Percentiles rank a stretch among this genome's conserved stretches.
phyloP scores from a whole-genome alignment of 2,888 invertebrate species.

The Dryococelus australis region DNA sequence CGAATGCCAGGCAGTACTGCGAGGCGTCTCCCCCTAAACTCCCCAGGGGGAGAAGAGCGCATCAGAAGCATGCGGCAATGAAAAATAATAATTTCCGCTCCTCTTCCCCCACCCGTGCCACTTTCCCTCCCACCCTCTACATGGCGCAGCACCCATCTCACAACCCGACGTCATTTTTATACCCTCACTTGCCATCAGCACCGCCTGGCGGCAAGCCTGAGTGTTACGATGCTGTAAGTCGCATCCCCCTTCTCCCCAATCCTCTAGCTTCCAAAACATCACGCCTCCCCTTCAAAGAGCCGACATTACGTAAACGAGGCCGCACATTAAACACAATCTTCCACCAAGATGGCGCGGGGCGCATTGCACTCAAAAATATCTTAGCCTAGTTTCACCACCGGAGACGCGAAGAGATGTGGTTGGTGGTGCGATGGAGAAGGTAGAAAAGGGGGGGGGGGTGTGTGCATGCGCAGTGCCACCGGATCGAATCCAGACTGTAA shows the following conservation, averaged over 20 bases:
- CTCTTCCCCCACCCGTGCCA: neutral
- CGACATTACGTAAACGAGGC: conserved; percentile 9
- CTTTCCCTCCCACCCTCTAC: neutral
- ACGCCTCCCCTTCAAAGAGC: neutral
- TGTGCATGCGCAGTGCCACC: neutral
- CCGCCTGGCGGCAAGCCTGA: neutral
- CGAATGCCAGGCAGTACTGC: no score
- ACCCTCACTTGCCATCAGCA: neutral
- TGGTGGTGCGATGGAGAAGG: neutral
- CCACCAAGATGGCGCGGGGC: neutral
- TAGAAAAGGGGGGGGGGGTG: neutral
- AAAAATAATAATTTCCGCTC: neutral
- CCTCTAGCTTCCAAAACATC: neutral
- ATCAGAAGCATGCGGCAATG: neutral
- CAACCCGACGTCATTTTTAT: conserved; percentile 3
- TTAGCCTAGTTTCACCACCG: neutral
- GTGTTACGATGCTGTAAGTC: conserved; percentile 1
- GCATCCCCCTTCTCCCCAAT: neutral
- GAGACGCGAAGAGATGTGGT: neutral
- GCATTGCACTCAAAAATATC: neutral
- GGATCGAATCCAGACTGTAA: neutral
- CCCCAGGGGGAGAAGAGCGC: no score
- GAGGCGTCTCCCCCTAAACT: no score
- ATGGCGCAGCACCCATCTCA: neutral
- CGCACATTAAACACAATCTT: conserved; percentile 16